These are phyloP conservation scores for Eolophus roseicapilla DNA, from an alignment of 2,113 vertebrate genomes.

Conservation along the genomic window DNA sequence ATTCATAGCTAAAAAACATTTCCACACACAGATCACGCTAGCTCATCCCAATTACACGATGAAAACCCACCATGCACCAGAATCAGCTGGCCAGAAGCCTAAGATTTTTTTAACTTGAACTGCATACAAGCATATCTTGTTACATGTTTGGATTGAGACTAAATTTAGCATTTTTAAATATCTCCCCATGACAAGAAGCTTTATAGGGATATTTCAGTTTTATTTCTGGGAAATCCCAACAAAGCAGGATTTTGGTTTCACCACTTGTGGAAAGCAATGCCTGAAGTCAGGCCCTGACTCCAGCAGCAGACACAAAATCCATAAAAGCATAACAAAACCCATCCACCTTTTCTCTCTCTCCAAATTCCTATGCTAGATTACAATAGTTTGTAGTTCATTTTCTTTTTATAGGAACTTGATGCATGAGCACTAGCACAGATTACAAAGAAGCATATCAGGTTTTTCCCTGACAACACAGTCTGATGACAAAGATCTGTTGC, in stretches of 20 bases:
- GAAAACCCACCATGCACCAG: neutral
- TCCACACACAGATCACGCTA: neutral
- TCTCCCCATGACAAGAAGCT: neutral
- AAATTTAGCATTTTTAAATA: slow-evolving; percentile 11
- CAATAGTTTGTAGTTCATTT: neutral
- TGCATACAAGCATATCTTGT: neutral
- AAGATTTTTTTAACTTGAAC: neutral
- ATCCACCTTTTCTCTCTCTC: neutral
- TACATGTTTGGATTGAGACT: neutral
- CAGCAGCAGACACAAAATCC: neutral
- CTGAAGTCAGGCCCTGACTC: neutral
- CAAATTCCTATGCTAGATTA: neutral
- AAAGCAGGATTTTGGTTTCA: neutral
- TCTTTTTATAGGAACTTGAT: neutral
- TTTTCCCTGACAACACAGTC: neutral
- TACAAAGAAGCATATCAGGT: neutral
- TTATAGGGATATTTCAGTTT: neutral
- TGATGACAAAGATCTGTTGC: slow-evolving; percentile 1
- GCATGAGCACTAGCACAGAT: neutral
- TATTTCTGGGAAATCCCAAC: neutral
- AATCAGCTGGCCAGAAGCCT: neutral
- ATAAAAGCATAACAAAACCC: neutral
- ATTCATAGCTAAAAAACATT: neutral
- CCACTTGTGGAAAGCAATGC: neutral
- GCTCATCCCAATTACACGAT: rapidly evolving